phyloP scores from a whole-genome alignment of 2,888 invertebrate genomes.

The Machimus rusticus region DNA sequence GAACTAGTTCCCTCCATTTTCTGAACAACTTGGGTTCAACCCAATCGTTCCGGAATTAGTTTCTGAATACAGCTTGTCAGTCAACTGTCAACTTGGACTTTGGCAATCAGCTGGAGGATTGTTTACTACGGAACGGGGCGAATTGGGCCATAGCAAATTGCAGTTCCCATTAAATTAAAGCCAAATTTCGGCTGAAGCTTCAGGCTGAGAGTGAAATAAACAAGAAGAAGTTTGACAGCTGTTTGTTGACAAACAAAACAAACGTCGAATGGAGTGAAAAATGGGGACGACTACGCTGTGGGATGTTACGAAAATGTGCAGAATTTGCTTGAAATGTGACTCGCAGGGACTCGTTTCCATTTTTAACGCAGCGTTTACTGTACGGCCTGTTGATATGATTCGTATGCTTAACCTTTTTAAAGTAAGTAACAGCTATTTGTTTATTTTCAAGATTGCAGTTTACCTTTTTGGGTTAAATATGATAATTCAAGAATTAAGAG shows the following conservation, averaged over 20 bases:
- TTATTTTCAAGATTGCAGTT: no score
- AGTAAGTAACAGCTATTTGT: not conserved
- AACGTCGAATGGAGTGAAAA: not conserved
- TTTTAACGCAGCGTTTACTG: constrained; percentile 53
- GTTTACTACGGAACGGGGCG: not conserved
- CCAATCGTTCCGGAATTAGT: no score
- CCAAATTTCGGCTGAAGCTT: not conserved
- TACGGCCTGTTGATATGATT: constrained; percentile 56
- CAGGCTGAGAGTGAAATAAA: not conserved
- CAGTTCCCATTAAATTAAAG: not conserved
- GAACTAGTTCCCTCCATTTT: no score
- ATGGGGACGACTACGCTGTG: not conserved
- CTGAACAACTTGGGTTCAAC: no score
- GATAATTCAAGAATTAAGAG: no score
- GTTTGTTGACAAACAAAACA: not conserved
- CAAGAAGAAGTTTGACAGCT: not conserved
- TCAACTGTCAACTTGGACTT: not conserved
- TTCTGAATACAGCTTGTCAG: no score
- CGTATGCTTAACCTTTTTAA: constrained; percentile 51
- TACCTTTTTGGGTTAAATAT: no score
- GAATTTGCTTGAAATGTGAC: constrained; percentile 56
- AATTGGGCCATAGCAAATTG: not conserved
- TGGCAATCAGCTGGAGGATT: constrained; percentile 22
- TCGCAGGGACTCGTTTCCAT: constrained; percentile 52
- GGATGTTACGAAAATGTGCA: constrained; percentile 54